A percentile compares a stretch with the other conserved stretches of the same genome.
Conservation (phyloP, 2,888 invertebrate species). For the Himalopsyche japonica region DNA sequence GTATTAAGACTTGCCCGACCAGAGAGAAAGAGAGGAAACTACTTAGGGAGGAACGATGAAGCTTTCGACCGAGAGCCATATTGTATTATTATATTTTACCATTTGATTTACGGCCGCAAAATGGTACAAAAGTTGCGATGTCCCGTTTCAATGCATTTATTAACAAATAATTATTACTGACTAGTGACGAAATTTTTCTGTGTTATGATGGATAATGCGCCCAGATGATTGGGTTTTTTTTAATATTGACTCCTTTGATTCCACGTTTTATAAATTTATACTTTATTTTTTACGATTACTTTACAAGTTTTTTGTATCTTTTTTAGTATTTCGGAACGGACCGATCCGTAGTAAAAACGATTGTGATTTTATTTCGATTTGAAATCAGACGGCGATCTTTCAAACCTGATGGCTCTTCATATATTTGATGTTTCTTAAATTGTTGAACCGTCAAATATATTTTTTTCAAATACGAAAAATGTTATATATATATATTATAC, state of each 20-base stretch:
- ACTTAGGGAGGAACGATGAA: neutral
- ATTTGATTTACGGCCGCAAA: neutral
- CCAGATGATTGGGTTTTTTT: neutral
- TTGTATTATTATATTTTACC: neutral
- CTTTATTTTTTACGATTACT: neutral
- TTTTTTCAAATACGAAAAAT: neutral
- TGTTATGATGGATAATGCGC: neutral
- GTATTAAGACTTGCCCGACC: slow-evolving; percentile 10
- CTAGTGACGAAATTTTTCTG: neutral
- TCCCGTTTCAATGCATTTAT: neutral
- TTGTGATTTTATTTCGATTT: neutral
- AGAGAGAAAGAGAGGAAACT: neutral
- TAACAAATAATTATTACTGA: neutral
- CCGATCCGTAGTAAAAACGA: neutral
- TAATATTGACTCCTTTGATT: neutral
- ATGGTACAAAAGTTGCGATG: neutral
- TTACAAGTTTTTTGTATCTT: neutral
- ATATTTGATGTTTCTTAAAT: neutral
- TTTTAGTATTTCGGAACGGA: neutral
- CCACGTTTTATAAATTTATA: neutral
- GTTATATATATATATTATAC: no score
- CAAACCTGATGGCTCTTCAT: no score
- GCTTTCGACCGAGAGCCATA: neutral
- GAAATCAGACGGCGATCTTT: neutral
- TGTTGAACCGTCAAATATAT: neutral